Conservation (phyloP, 2,113 vertebrate genomes). For the Irena cyanogastra region DNA sequence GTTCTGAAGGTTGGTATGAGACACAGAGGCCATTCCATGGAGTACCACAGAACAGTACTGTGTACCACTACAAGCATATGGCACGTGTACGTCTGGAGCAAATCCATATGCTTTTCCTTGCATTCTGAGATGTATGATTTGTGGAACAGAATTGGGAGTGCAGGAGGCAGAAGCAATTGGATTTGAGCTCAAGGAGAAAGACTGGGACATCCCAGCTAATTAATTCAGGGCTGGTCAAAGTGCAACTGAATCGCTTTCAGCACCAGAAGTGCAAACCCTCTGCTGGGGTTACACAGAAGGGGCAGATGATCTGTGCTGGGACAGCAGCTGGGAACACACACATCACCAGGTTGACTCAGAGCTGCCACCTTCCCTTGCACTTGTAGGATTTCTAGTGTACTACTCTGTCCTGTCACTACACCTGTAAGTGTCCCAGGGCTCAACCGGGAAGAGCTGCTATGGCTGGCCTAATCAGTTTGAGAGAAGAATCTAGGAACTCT, state of each 20-base stretch:
- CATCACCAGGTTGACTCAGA: not conserved
- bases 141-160: not conserved
- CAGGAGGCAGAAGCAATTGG: not conserved
- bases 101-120: not conserved
- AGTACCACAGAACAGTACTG: not conserved
- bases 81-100: not conserved
- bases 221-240: not conserved
- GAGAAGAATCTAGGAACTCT: not conserved
- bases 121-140: not conserved
- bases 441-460: not conserved
- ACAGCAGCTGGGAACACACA: not conserved
- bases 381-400: not conserved
- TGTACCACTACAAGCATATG: too few relatives aligned
- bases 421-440: accelerated
- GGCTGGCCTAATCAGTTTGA: not conserved
- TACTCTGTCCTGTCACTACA: not conserved
- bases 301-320: not conserved
- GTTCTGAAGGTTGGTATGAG: not conserved
- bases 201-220: not conserved
- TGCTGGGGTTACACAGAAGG: not conserved
- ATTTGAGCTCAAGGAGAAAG: not conserved
- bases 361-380: not conserved
- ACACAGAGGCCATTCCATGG: not conserved
- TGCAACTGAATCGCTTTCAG: not conserved
- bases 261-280: not conserved